Percentiles rank a stretch among this genome's conserved stretches.
Conservation (phyloP, 2,113 vertebrate genomes). For the Tonatia bakeri region DNA sequence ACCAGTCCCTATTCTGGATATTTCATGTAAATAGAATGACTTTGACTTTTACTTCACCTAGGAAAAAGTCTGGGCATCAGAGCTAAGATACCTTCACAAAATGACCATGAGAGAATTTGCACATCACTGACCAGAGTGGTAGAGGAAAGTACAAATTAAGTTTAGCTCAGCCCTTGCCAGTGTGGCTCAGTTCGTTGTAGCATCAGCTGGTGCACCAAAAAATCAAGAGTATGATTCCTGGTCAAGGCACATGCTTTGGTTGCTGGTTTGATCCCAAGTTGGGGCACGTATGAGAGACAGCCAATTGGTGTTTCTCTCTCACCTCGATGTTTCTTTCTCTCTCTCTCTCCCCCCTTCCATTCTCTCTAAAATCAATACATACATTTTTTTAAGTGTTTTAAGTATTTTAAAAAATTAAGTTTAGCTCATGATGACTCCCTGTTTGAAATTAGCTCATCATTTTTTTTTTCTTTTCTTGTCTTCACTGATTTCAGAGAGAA, state of each 20-base stretch:
- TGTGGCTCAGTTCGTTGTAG: too few species aligned
- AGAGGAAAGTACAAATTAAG: conserved; percentile 43
- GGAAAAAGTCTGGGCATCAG: neutral
- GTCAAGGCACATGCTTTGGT: too few species aligned
- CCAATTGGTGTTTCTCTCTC: too few species aligned
- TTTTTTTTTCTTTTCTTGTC: neutral
- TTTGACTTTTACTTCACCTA: conserved; percentile 2
- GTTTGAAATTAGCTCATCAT: conserved; percentile 13
- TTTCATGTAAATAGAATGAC: neutral
- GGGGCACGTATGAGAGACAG: too few species aligned
- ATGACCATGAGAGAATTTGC: neutral
- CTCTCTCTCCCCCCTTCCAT: too few species aligned
- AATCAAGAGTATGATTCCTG: too few species aligned
- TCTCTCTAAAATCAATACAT: too few species aligned
- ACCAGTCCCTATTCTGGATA: neutral
- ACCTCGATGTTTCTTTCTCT: too few species aligned
- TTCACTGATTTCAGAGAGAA: neutral
- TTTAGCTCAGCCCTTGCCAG: neutral
- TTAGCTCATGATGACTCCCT: neutral
- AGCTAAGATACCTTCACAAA: neutral
- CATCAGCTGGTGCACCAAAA: too few species aligned
- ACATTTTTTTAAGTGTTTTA: too few species aligned
- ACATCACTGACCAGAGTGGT: neutral
- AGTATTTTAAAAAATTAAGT: neutral
- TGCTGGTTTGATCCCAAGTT: too few species aligned